Evolutionary conservation across 2,113 vertebrate species (phyloP), one percentile per base, ranked within the genome.

Genomic region (Gavialis gangeticus): DNA sequence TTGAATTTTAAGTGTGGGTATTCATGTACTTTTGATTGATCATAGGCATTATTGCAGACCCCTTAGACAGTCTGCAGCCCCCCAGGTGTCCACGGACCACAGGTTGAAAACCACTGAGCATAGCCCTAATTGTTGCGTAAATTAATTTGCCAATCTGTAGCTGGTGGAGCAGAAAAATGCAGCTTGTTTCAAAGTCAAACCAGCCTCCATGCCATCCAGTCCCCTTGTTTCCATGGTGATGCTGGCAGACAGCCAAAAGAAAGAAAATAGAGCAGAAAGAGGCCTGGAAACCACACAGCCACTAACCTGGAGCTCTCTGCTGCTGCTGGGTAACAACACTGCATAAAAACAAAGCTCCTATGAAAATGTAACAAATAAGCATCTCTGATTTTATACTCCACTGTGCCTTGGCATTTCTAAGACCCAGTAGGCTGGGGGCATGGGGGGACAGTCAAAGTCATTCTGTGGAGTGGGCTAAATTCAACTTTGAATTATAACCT

Each of bases 181-280:
- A 88, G 78, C 6, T 14, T 85, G 82, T 79, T 90, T 93, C 10
- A 77, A 46, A 24, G 15, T 30, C 0, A 63, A 71, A 17, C 16
- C 6, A 24, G 54, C 3, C 13, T 93, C 78, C 64, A 4, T 58
- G 77, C n/a, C 37, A 85, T 79, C 79, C 22, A 82, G 62, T 81
- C 78, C 76, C 87, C 73, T 90, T 79, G 91, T 92, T 95, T 96
- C 92, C 90, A 67, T 46, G 79, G 90, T 5, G 18, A 71, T 81
- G 60, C 46, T 95, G 93, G 93, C 82, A 87, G 75, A 58, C 66
- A 91, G 96, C 92, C 91, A 96, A 90, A 75, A 10, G 11, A 80
- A 92, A 94, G 75, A 46, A 62, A 24, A 11, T 71, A 91, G 90
- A 93, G 60, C 66, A 82, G 88, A 84, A 82, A 83, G 28, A 84